Evolutionary conservation across 2,888 invertebrate species (phyloP).

Genomic region (Schizaphis graminum): DNA sequence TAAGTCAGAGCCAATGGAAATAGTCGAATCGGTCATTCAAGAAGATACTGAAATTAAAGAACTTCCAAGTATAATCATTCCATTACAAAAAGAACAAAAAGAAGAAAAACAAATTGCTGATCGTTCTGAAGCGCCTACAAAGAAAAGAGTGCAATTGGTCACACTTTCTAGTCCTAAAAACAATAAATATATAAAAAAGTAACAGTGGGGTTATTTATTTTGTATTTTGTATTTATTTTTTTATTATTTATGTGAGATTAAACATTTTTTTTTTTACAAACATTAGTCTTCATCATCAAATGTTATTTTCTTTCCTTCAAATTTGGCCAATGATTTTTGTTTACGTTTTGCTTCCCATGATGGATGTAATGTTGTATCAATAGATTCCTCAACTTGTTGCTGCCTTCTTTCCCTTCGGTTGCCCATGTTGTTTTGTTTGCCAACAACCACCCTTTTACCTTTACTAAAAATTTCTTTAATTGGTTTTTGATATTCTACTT

Average conservation of each 20-base stretch:
- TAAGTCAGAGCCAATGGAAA: background rate
- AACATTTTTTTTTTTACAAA: slow-evolving; percentile 38
- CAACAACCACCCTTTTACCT: slow-evolving; percentile 44
- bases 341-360: slow-evolving; percentile 69
- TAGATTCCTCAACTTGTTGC: slow-evolving; percentile 47
- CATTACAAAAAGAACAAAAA: slow-evolving; percentile 63
- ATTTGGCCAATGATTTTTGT: slow-evolving; percentile 66
- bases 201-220: slow-evolving; percentile 18
- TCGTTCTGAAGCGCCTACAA: slow-evolving; percentile 67
- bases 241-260: slow-evolving; percentile 53
- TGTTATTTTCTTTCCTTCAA: slow-evolving; percentile 69
- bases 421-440: slow-evolving; percentile 10
- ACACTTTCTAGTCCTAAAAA: slow-evolving; percentile 85
- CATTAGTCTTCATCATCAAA: slow-evolving; percentile 67
- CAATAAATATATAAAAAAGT: slow-evolving; percentile 73
- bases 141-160: slow-evolving; percentile 78
- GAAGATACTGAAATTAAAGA: slow-evolving; percentile 68
- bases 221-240: slow-evolving; percentile 25
- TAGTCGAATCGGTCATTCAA: slow-evolving; percentile 66
- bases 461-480: slow-evolving; percentile 53
- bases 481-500: slow-evolving; percentile 29
- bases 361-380: slow-evolving; percentile 68
- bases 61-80: slow-evolving; percentile 64
- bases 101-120: slow-evolving; percentile 69
- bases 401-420: slow-evolving; percentile 59